Evolutionary conservation across 2,113 vertebrate species (phyloP), one percentile per base, ranked within the genome.

Genomic region (Enhydra lutris): DNA sequence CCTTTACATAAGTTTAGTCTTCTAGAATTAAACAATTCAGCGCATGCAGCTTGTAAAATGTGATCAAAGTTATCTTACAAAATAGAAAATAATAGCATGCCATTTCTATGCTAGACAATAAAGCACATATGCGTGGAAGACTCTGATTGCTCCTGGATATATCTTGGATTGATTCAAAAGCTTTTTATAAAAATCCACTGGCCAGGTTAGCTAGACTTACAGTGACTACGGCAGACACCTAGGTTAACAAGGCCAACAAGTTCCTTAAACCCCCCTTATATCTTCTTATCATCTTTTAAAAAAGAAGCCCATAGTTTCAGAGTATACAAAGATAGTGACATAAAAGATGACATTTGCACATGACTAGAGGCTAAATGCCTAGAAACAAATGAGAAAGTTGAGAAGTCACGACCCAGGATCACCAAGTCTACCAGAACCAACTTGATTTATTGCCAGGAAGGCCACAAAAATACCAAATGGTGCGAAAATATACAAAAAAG

Each of bases 161-260:
- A 39, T 39, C 6, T 31, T 31, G 24, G 24, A 24, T 73, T n/a
- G 29, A 20, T 18, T 73, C 15, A 55, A 55, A 42, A 57, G 17
- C 4, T 31, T 88, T 55, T 55, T 57, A 18, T 73, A 57, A 57
- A 87, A 39, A 57, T 42, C 42, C 10, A 39, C 26, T 57, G 21
- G 18, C 13, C 7, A 69, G 47, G 4, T 87, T 52, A 52, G 14
- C 31, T 69, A 84, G 9, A 39, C 17, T 3, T 20, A 12, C 6
- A 20, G 24, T 24, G 11, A 15, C 2, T 4, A 55, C 2, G 3
- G 13, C 34, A 71, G 47, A 71, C 6, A 4, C 6, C 15, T 31
- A 26, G 31, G 12, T 47, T 2, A 7, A 65, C 42, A n/a, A 13
- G 13, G 15, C 24, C 1, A 2, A 71, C 9, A 5, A 1, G 10